phyloP scores from a whole-genome alignment of 2,888 invertebrate genomes.

The Hydraecia micacea region DNA sequence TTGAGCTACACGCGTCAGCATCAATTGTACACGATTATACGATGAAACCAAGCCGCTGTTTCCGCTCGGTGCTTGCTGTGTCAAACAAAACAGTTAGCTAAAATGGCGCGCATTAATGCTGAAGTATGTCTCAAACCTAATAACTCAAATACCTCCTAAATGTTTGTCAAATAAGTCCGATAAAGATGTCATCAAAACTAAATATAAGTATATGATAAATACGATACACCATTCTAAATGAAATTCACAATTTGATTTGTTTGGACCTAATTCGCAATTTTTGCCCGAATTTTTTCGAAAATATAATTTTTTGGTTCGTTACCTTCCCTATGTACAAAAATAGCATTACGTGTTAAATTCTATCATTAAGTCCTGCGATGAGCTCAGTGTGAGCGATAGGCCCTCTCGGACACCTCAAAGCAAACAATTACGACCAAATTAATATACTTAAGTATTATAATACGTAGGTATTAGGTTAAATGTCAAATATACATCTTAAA shows the following conservation, averaged over 20 bases:
- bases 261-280: conserved; percentile 32
- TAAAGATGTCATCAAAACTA: not conserved
- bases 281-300: conserved; percentile 53
- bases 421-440: conserved; percentile 1
- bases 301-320: conserved; percentile 56
- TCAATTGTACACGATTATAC: not conserved
- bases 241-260: conserved; percentile 15
- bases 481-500: conserved; percentile 30
- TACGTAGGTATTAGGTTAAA: conserved; percentile 15
- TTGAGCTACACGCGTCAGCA: not conserved
- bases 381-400: conserved; percentile 51
- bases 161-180: not conserved
- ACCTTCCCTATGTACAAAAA: conserved; percentile 65
- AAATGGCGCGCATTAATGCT: not conserved
- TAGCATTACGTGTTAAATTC: conserved; percentile 59
- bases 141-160: conserved; percentile 6
- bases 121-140: not conserved
- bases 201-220: not conserved
- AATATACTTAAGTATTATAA: not conserved
- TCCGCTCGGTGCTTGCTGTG: not conserved
- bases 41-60: not conserved
- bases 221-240: conserved; percentile 12
- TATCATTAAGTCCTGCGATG: conserved; percentile 54
- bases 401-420: conserved; percentile 49
- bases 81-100: too few species aligned